Percentiles rank a stretch among this genome's conserved stretches.
Evolutionary conservation across 2,797 vertebrate species (phyloP).

Genomic region (Phalanger gymnotis): DNA sequence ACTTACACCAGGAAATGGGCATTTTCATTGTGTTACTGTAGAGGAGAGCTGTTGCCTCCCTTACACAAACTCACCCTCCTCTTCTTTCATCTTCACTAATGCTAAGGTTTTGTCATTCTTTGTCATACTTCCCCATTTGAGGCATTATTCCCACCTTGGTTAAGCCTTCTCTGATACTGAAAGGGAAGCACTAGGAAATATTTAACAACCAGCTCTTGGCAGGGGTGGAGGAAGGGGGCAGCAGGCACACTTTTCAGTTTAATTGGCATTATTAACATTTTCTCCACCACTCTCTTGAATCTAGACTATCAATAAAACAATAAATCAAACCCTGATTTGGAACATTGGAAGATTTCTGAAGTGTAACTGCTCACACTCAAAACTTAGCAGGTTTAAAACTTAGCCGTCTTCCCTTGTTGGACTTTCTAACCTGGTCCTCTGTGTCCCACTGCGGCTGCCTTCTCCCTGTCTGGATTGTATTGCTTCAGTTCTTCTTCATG

Average conservation of each 20-base stretch:
- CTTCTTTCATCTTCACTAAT: not conserved
- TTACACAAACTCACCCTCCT: not conserved
- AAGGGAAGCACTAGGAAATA: not conserved
- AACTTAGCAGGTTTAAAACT: not conserved
- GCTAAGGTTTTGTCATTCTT: not conserved
- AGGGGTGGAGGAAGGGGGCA: no score
- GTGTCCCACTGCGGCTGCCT: not conserved
- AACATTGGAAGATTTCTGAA: not conserved
- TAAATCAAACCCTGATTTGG: not conserved
- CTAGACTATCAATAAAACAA: not conserved
- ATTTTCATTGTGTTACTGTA: not conserved
- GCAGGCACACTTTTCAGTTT: not conserved
- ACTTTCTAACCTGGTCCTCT: not conserved
- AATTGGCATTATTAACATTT: not conserved
- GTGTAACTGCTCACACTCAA: not conserved
- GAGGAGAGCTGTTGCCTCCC: not conserved
- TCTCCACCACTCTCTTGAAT: not conserved
- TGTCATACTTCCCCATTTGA: not conserved
- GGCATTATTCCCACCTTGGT: not conserved
- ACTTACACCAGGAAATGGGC: not conserved
- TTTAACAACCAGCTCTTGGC: not conserved
- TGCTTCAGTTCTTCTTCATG: not conserved
- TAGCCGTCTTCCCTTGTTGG: not conserved
- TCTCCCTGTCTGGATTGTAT: not conserved
- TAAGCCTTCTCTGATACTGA: not conserved